Conservation (phyloP, 2,888 invertebrate species). For the Cataglyphis livida region DNA sequence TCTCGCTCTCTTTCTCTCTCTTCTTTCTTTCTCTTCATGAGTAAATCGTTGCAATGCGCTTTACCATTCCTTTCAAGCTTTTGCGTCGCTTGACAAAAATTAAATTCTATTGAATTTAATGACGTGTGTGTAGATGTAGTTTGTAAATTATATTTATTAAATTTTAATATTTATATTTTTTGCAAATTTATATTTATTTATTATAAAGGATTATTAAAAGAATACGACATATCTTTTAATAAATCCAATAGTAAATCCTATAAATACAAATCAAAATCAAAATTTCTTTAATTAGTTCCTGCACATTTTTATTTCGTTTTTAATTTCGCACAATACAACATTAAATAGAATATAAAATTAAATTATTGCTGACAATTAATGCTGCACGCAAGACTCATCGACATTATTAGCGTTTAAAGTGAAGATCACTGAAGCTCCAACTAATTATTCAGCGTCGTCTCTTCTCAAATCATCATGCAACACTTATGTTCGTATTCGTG, state of each 20-base stretch:
- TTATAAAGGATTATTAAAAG: background rate
- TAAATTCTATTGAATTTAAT: conserved; percentile 8
- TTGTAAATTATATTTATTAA: background rate
- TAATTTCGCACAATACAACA: background rate
- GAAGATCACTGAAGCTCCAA: background rate
- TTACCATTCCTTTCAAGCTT: conserved; percentile 16
- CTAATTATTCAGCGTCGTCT: conserved; percentile 15
- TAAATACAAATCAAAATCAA: background rate
- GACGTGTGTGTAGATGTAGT: background rate
- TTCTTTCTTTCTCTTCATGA: background rate
- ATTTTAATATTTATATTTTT: conserved; percentile 6
- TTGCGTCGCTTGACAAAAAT: background rate
- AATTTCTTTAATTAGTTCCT: background rate
- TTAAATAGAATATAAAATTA: background rate
- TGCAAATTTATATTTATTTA: background rate
- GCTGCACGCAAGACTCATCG: background rate
- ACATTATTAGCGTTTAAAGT: background rate
- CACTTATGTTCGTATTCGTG: conserved; percentile 33
- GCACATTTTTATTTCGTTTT: background rate
- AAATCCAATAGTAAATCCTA: background rate
- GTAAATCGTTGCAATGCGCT: conserved; percentile 25
- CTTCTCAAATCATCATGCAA: background rate
- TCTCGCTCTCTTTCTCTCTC: conserved; percentile 2
- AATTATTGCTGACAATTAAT: background rate
- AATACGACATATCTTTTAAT: background rate